These are phyloP conservation scores for Plagiodera versicolora DNA, from an alignment of 2,888 invertebrate species.

Conservation along the genomic window DNA sequence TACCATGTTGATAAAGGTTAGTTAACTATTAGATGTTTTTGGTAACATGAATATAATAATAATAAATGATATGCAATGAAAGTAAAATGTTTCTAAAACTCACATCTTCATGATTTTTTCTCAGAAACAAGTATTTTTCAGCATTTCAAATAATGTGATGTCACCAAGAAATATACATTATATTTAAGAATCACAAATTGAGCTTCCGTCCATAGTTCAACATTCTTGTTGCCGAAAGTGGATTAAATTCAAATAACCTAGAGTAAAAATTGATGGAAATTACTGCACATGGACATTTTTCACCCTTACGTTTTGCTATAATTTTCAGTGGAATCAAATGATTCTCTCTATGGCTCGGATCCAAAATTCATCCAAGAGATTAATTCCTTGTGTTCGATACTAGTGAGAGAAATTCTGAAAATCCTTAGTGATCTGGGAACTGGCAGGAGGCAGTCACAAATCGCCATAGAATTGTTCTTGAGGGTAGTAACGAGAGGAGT, in stretches of 20 bases:
- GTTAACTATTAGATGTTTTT: neutral
- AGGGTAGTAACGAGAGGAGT: constrained; percentile 69
- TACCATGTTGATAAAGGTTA: constrained; percentile 84
- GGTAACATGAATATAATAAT: neutral
- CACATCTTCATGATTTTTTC: too few relatives aligned
- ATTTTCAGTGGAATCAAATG: constrained; percentile 86
- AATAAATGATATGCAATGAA: constrained; percentile 65
- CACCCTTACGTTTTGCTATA: too few relatives aligned
- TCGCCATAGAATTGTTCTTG: constrained; percentile 76
- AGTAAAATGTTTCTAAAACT: too few relatives aligned
- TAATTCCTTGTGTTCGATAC: constrained; percentile 72
- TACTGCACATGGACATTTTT: too few relatives aligned
- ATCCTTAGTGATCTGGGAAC: constrained; percentile 66
- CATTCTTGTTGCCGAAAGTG: too few relatives aligned
- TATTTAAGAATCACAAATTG: too few relatives aligned
- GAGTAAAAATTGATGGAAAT: too few relatives aligned
- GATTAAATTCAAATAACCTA: too few relatives aligned
- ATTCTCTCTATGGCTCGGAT: constrained; percentile 87
- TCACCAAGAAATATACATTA: too few relatives aligned
- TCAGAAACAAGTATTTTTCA: too few relatives aligned
- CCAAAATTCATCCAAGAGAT: constrained; percentile 81
- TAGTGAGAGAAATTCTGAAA: constrained; percentile 75
- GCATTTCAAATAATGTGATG: too few relatives aligned
- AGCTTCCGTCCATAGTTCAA: too few relatives aligned
- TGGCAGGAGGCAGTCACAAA: constrained; percentile 67